Base-by-base conservation (phyloP, 2,113 vertebrate genomes). In the Xenopus borealis region DNA sequence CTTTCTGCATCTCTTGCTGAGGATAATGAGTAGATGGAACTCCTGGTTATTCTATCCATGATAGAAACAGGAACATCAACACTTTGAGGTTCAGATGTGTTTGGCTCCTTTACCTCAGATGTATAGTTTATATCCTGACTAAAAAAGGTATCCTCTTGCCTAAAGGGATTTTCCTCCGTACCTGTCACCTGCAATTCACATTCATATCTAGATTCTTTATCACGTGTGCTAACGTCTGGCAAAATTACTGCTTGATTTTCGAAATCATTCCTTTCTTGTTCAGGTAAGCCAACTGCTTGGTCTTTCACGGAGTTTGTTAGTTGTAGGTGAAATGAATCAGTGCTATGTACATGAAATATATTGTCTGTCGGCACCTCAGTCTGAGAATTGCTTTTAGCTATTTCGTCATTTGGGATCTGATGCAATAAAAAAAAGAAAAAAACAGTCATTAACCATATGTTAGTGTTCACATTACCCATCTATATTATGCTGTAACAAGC, bases 21-120 rank as follows among this genome's bases (percentile, higher is more conserved):
- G 0, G 87, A 79, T 6, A 69, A 11, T 78, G 82, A 80, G 57
- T 89, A 83, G 72, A 89, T 81, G 10, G 83, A 50, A 62, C 85
- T 82, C 58, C 88, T 82, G 69, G 88, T 89, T 69, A 88, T 82
- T 4, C 87, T 85, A 73, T 92, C 89, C 89, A 92, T 93, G 62
- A 81, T 74, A 46, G 57, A 6, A 0, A 50, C n/a, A 17, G 55
- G 12, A 50, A 45, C 3, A 30, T 0, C 18, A 46, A 44, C 59
- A 1, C 1, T 17, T 14, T 62, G 6, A 40, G 66, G 20, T 18
- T 70, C 13, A 57, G 33, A 30, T 17, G 18, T 8, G 1, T 11
- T 30, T 55, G 18, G 33, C 18, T 10, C 18, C 14, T 59, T 63
- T 12, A 47, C 63, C 58, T 66, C 19, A 45, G 10, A 33, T 57